A percentile compares a stretch with the other conserved stretches of the same genome.
phyloP scores from a whole-genome alignment of 1,140 invertebrate genomes.

The Eubasilissa regina region DNA sequence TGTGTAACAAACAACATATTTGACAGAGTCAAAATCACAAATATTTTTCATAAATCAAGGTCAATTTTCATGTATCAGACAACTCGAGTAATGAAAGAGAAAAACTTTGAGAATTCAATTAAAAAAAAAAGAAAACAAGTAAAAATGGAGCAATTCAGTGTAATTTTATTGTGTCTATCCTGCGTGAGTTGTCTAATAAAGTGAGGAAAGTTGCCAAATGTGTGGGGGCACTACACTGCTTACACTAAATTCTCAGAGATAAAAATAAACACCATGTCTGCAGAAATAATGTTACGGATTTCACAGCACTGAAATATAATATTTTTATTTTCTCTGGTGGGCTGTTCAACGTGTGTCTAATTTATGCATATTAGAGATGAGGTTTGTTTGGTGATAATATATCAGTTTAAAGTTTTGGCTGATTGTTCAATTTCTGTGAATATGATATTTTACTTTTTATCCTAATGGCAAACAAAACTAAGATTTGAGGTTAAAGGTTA shows the following conservation, averaged over 20 bases:
- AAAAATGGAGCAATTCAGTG: slow-evolving; percentile 1
- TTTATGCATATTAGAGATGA: background rate
- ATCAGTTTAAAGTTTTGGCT: too few relatives aligned
- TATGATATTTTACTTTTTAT: too few relatives aligned
- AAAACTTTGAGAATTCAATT: background rate
- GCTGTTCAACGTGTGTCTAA: background rate
- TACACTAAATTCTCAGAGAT: slow-evolving; percentile 21
- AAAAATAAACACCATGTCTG: slow-evolving; percentile 40
- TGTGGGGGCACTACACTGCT: slow-evolving; percentile 1
- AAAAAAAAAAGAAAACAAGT: background rate
- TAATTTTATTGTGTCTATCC: slow-evolving; percentile 29
- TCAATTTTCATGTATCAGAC: background rate
- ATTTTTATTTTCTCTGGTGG: background rate
- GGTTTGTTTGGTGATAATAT: too few relatives aligned
- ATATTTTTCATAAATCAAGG: slow-evolving; percentile 15
- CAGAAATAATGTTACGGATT: slow-evolving; percentile 18
- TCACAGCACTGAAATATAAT: slow-evolving; percentile 17
- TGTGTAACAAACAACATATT: slow-evolving; percentile 21
- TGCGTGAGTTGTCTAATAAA: slow-evolving; percentile 2
- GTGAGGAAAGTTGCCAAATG: slow-evolving; percentile 34
- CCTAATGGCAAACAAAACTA: too few relatives aligned
- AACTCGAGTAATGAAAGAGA: slow-evolving; percentile 5
- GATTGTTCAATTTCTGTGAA: too few relatives aligned
- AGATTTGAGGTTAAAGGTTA: too few relatives aligned
- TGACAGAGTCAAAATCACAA: slow-evolving; percentile 4